These are phyloP conservation scores for Salticus scenicus DNA, from an alignment of 2,888 invertebrate genomes.

Conservation along the genomic window DNA sequence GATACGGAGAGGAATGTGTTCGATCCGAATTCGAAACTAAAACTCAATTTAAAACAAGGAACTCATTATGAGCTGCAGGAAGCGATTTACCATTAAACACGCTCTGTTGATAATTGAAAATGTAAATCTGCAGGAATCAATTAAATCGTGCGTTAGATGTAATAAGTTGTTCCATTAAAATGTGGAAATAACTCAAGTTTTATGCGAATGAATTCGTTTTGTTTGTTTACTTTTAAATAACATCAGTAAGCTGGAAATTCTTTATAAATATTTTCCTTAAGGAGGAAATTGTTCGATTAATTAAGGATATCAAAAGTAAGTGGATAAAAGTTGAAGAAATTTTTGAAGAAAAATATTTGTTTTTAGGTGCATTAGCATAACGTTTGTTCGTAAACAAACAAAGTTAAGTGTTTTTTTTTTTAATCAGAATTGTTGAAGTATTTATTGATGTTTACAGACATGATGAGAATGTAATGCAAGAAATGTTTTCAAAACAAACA, in stretches of 20 bases:
- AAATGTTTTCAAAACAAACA: too few species aligned
- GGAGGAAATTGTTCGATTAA: background rate
- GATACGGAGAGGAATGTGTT: background rate
- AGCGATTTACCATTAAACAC: conserved; percentile 15
- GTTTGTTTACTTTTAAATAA: background rate
- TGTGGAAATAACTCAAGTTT: background rate
- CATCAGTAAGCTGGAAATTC: background rate
- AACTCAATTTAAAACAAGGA: conserved; percentile 15
- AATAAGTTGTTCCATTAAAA: conserved; percentile 15
- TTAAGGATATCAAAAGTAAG: background rate
- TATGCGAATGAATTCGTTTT: conserved; percentile 5
- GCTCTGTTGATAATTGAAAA: conserved; percentile 14
- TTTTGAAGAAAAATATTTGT: too few species aligned
- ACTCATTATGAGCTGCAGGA: background rate
- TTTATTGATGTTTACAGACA: too few species aligned
- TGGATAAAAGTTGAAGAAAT: background rate
- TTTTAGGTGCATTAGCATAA: too few species aligned
- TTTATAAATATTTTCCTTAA: background rate
- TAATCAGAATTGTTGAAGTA: too few species aligned
- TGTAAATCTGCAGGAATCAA: conserved; percentile 6
- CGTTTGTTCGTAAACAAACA: too few species aligned
- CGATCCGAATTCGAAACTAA: background rate
- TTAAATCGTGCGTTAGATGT: conserved; percentile 12
- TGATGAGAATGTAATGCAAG: too few species aligned
- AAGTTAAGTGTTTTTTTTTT: too few species aligned